Base-by-base conservation (phyloP, 1,140 invertebrate genomes). In the Elysia chlorotica region DNA sequence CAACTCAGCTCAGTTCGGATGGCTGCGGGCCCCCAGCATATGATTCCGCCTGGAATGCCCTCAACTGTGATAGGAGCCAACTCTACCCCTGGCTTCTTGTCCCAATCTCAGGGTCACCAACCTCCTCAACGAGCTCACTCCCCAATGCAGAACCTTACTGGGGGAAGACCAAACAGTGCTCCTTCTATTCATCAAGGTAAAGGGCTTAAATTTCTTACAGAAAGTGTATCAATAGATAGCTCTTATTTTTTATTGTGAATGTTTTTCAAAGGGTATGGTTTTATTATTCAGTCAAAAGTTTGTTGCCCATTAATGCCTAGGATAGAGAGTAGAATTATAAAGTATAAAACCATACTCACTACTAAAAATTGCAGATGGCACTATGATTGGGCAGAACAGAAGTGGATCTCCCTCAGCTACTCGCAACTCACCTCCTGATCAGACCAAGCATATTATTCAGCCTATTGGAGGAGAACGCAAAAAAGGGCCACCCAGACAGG, bases 301-400 rank as follows among this genome's bases (percentile, higher is more conserved):
- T n/a, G n/a, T n/a, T n/a, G n/a, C n/a, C n/a, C n/a, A n/a, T n/a
- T n/a, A n/a, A n/a, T n/a, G n/a, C n/a, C n/a, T n/a, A n/a, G n/a
- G n/a, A n/a, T n/a, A n/a, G n/a, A n/a, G n/a, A n/a, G n/a, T n/a
- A n/a, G n/a, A n/a, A n/a, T n/a, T n/a, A n/a, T n/a, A n/a, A n/a
- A n/a, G n/a, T n/a, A n/a, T n/a, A n/a, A n/a, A 48, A 14, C 41
- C 10, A 48, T n/a, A 48, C n/a, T 48, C 41, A 48, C 41, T 48
- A 14, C n/a, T n/a, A 14, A n/a, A 10, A 48, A 48, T 48, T n/a
- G 53, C 70, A 10, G 74, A 63, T 31, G 23, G 91, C 91, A 59
- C 76, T 21, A 2, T 54, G 4, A 23, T 38, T 31, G 56, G 71
- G 33, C 35, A 30, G 33, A 65, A 70, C n/a, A 38, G 70, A 28